Base-by-base conservation (phyloP, 2,113 vertebrate species). In the Cavia porcellus region DNA sequence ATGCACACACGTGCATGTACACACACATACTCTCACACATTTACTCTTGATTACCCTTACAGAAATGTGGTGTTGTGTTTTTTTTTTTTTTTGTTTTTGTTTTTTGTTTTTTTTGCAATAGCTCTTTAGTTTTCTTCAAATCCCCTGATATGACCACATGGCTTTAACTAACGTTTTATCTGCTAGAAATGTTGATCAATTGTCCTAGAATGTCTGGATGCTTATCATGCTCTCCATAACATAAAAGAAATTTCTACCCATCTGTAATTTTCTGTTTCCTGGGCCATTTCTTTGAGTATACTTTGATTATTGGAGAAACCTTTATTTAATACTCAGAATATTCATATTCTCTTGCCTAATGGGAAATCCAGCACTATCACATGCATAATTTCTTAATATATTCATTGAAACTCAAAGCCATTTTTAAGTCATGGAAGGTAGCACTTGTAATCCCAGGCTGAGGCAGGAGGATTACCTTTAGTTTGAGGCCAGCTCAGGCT, bases 191-290 rank as follows among this genome's bases (percentile, higher is more conserved):
- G 11, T 30, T 64, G 24, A 35, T 25, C 52, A 61, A 4, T 45
- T 94, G 66, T 82, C 7, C 59, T 32, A 74, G 47, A 47, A 91
- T 74, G 32, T 55, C 66, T 22, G 47, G 30, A 75, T 32, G 8
- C 10, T 89, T 74, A 72, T 28, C 77, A 66, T n/a, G 30, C 11
- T 30, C 47, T 91, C 45, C 59, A 24, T 79, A n/a, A 85, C 22
- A 55, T 64, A 45, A 94, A 55, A 57, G 45, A 47, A 89, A 42
- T 52, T 52, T 79, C 45, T 57, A 42, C 42, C 35, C 61, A 77
- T 61, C 17, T 89, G 28, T 66, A 94, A 87, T 94, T 75, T 47
- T 84, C 59, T 79, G 82, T 79, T 89, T 94, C 11, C 57, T 83
- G 64, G 47, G 62, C 47, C 59, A 13, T 89, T 72, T 89, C 32